A percentile compares a stretch with the other conserved stretches of the same genome.
Evolutionary conservation across 2,888 invertebrate genomes (phyloP).

Genomic region (Dynastes grantii): DNA sequence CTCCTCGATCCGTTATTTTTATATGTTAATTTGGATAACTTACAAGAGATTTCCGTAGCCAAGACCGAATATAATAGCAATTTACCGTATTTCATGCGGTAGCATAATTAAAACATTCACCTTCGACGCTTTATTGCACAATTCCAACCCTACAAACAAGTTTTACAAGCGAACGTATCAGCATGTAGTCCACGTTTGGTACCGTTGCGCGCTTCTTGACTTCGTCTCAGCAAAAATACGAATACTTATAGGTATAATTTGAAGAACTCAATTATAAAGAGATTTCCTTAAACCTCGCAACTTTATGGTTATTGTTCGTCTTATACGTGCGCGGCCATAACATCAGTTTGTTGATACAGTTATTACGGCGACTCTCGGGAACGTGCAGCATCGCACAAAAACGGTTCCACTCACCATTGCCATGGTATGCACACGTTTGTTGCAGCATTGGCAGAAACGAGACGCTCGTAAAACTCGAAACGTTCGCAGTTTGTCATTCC

Average conservation of each 20-base stretch:
- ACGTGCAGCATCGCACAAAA: constrained; percentile 7
- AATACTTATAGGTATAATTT: not conserved
- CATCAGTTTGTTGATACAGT: constrained; percentile 4
- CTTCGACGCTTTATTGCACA: not conserved
- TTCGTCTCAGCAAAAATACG: not conserved
- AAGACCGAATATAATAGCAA: no score
- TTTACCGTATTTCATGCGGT: no score
- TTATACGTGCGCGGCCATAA: not conserved
- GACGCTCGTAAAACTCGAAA: constrained; percentile 33
- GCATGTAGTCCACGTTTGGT: not conserved
- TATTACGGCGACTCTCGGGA: constrained; percentile 9
- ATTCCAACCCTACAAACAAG: not conserved
- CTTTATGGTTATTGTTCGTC: constrained; percentile 17
- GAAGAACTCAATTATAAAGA: constrained; percentile 12
- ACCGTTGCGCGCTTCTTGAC: not conserved
- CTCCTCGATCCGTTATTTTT: no score
- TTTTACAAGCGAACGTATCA: no score
- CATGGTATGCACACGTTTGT: not conserved
- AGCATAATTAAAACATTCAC: not conserved
- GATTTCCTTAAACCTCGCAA: constrained; percentile 6
- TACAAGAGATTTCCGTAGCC: no score
- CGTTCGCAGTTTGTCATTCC: constrained; percentile 32
- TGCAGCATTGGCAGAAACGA: constrained; percentile 20
- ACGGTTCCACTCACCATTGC: constrained; percentile 13
- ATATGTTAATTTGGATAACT: no score